Conservation (phyloP, 2,113 vertebrate species). For the Pedetes capensis region DNA sequence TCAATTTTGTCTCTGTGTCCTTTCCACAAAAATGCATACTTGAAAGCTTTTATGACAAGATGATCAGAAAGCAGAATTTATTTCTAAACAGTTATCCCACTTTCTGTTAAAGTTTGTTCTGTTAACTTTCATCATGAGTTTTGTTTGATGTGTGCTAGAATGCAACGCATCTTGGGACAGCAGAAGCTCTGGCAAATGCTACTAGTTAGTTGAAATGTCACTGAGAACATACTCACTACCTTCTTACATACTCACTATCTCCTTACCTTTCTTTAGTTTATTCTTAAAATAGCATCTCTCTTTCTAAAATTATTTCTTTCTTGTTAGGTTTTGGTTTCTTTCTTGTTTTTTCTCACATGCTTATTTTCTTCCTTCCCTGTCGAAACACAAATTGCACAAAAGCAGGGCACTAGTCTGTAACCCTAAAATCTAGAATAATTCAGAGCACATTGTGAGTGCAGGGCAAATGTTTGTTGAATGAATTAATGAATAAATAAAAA, state of each 20-base stretch:
- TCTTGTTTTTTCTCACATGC: neutral
- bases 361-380: neutral
- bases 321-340: neutral
- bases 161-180: neutral
- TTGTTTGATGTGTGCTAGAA: constrained; percentile 54
- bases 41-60: constrained; percentile 74
- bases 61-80: constrained; percentile 72
- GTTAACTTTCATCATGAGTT: constrained; percentile 65
- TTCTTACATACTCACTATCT: neutral
- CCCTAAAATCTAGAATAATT: neutral
- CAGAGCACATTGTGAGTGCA: neutral
- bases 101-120: constrained; percentile 65
- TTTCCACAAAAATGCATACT: constrained; percentile 64
- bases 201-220: neutral
- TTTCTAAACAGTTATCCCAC: constrained; percentile 66
- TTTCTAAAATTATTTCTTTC: neutral
- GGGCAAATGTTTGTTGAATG: constrained; percentile 2
- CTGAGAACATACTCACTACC: neutral
- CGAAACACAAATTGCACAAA: neutral
- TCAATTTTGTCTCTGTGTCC: constrained; percentile 70
- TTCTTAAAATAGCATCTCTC: neutral
- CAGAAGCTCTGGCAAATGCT: neutral
- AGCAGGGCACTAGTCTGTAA: neutral
- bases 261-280: neutral
- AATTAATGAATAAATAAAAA: neutral